Evolutionary conservation across 2,797 vertebrate species (phyloP), one percentile per base, ranked within the genome.

Genomic region (Novumbra hubbsi): DNA sequence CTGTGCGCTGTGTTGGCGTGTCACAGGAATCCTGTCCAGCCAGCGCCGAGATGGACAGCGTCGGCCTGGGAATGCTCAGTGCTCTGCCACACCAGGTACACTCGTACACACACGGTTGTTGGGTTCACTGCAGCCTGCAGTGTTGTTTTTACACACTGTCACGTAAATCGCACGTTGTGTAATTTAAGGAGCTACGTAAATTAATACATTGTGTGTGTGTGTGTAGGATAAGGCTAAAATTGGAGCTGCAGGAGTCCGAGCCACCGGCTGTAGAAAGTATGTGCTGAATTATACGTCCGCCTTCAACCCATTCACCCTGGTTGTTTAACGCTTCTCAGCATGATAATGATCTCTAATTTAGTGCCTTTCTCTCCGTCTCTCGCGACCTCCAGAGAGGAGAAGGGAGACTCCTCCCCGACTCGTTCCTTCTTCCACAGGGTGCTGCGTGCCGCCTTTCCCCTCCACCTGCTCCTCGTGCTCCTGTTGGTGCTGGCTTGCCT

Each of bases 401-500:
- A 81, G 21, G 66, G 74, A 15, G 84, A 85, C 0, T 72, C 78
- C 1, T 72, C 94, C 1, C 70, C 50, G 1, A 85, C 72, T 0
- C 88, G 90, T 0, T 92, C 95, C 12, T 94, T 98, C 88, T 88
- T 98, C 27, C 90, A 78, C 14, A 91, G 97, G 14, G 94, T 97
- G 0, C 17, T 98, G 0, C 81, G 95, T 21, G 95, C 94, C 0
- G 96, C 96, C 0, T 88, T 99, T 49, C 96, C 96, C 9, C 90
- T 99, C 0, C 97, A 98, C 77, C 72, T 98, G 30, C 88, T 97
- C 0, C 87, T 98, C 4, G 85, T 98, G 0, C 72, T 97, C 70
- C 92, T 99, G n/a, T 81, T 99, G 76, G 85, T 96, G 0, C 88
- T 98, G 83, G 90, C 93, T 70, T 96, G 92, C 83, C 85, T 97